Conservation (phyloP, 2,888 invertebrate species). For the Eupithecia insigniata region DNA sequence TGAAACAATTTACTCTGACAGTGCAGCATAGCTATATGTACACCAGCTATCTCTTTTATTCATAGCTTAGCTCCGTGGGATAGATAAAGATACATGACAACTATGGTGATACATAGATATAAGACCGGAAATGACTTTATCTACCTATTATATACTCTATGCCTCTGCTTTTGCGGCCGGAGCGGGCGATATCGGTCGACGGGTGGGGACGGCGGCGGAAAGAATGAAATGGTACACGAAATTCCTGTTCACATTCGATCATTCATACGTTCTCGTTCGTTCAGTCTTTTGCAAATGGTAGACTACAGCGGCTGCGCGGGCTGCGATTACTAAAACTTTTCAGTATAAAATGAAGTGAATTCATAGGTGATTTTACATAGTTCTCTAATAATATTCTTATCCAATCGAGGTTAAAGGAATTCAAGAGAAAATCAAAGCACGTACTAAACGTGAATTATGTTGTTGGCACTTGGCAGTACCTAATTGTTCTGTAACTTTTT, state of each 20-base stretch:
- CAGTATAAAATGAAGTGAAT: neutral
- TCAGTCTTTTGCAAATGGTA: conserved; percentile 8
- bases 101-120: too few relatives aligned
- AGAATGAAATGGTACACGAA: neutral
- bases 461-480: neutral
- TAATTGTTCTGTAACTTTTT: conserved; percentile 3
- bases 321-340: neutral
- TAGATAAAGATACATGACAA: too few relatives aligned
- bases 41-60: too few relatives aligned
- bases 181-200: neutral
- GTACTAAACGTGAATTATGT: neutral
- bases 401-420: neutral
- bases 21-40: too few relatives aligned
- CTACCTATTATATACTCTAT: too few relatives aligned
- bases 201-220: neutral
- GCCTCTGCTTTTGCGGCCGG: too few relatives aligned
- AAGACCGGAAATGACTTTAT: too few relatives aligned
- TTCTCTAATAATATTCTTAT: neutral
- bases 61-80: too few relatives aligned
- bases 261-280: neutral
- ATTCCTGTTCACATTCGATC: neutral
- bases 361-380: neutral
- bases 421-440: neutral
- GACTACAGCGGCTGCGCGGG: conserved; percentile 1
- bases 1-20: too few relatives aligned